Conservation (phyloP, 2,113 vertebrate species). For the Siphamia tubifer region DNA sequence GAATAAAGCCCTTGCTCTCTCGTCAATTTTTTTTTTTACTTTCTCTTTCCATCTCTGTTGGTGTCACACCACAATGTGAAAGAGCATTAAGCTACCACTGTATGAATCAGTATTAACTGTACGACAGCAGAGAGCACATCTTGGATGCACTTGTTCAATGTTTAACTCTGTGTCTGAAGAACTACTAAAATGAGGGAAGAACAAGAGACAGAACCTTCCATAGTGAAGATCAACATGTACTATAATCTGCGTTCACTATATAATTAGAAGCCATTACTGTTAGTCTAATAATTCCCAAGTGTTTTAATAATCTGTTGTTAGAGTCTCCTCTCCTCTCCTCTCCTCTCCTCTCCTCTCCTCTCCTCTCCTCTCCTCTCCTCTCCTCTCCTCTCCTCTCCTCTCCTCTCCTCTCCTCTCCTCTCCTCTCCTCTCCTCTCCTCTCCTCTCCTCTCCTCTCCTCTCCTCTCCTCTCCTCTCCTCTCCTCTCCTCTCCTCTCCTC, state of each 20-base stretch:
- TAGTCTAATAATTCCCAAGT: background rate
- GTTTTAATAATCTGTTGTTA: background rate
- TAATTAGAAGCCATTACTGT: background rate
- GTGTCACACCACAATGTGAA: slow-evolving; percentile 40
- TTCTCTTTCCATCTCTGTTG: slow-evolving; percentile 30
- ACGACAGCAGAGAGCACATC: slow-evolving; percentile 11
- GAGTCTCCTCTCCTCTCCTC: background rate
- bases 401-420: too few species aligned
- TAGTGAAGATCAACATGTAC: too few species aligned
- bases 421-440: background rate
- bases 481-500: background rate
- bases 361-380: too few species aligned
- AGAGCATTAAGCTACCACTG: slow-evolving; percentile 23
- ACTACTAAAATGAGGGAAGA: too few species aligned
- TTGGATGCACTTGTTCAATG: too few species aligned
- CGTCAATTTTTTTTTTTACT: slow-evolving; percentile 16
- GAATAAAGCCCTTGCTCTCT: slow-evolving; percentile 49
- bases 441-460: background rate
- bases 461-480: background rate
- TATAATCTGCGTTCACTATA: background rate
- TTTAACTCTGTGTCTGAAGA: too few species aligned
- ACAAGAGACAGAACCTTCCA: too few species aligned
- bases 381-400: too few species aligned
- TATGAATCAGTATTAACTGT: slow-evolving; percentile 42
- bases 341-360: too few species aligned